These are phyloP conservation scores for Diglossa brunneiventris DNA, from an alignment of 2,113 vertebrate species.

Conservation along the genomic window DNA sequence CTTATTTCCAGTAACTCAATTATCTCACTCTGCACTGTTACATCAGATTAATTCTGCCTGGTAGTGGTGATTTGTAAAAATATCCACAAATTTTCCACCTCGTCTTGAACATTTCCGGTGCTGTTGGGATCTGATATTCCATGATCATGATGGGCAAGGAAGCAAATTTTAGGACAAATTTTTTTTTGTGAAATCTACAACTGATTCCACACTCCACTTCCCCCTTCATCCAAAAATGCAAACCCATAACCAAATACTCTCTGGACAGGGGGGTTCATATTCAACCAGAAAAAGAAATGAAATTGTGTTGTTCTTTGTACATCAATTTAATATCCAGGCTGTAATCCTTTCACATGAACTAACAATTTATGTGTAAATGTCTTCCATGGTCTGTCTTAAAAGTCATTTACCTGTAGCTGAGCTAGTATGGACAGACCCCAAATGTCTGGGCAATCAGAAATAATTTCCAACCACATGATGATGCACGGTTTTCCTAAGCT, in stretches of 20 bases:
- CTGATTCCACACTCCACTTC: neutral
- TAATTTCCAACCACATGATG: neutral
- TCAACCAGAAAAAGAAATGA: neutral
- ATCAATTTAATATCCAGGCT: neutral
- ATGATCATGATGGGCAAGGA: neutral
- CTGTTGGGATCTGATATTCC: neutral
- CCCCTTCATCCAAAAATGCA: neutral
- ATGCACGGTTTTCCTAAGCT: neutral
- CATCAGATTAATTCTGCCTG: neutral
- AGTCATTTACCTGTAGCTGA: neutral
- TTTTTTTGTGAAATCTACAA: neutral
- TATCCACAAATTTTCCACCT: neutral
- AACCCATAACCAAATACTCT: neutral
- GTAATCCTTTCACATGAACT: neutral
- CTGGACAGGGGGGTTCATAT: neutral
- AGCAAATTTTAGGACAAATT: neutral
- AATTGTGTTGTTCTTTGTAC: neutral
- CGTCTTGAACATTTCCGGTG: neutral
- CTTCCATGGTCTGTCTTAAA: neutral
- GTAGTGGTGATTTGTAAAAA: neutral
- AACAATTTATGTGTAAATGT: neutral
- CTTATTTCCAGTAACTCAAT: neutral
- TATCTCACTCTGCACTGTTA: neutral
- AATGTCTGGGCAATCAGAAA: neutral
- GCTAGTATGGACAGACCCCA: neutral